Conservation (phyloP, 2,113 vertebrate genomes). For the Diphyllodes magnificus region DNA sequence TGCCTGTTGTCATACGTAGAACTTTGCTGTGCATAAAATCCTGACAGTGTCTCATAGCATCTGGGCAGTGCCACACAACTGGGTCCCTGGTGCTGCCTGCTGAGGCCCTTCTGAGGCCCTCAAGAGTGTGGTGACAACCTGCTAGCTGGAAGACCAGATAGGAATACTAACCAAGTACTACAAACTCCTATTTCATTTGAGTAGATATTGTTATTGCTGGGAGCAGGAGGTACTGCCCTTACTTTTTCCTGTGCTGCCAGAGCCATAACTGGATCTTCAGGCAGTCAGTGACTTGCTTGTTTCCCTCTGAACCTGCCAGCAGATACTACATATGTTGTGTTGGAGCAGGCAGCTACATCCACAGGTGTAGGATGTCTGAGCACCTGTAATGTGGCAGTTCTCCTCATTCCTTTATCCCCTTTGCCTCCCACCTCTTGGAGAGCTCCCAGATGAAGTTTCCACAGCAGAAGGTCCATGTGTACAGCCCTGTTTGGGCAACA, state of each 20-base stretch:
- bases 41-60: fast-evolving
- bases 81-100: not conserved
- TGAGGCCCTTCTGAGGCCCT: not conserved
- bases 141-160: not conserved
- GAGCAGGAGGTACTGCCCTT: not conserved
- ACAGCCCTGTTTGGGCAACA: not conserved
- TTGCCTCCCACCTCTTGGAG: not conserved
- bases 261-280: not conserved
- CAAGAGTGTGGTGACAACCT: not conserved
- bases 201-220: not conserved
- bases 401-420: not conserved
- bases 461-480: not conserved
- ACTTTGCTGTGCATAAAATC: not conserved
- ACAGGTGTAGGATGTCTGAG: not conserved
- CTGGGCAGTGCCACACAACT: not conserved
- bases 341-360: not conserved
- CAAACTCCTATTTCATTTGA: not conserved
- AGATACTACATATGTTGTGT: fast-evolving
- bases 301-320: not conserved
- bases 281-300: not conserved
- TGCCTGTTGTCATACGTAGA: not conserved
- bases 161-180: not conserved
- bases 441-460: not conserved
- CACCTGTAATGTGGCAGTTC: fast-evolving
- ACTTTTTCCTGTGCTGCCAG: not conserved